Evolutionary conservation across 2,888 invertebrate genomes (phyloP).

Genomic region (Cephus spinipes): DNA sequence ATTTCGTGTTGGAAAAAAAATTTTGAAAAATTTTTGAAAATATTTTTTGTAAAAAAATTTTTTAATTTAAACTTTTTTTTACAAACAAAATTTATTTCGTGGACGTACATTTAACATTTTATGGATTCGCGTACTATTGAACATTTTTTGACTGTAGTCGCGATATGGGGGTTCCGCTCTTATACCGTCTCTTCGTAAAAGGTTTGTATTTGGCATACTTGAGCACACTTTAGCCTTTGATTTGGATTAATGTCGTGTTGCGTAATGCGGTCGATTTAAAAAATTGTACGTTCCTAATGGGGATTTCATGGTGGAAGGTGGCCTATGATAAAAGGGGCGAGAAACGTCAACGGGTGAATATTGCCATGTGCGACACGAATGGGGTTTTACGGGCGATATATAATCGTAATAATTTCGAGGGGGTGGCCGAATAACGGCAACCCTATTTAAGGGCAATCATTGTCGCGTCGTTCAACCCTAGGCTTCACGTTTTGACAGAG

Average conservation of each 20-base stretch:
- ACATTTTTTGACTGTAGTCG: too few species aligned
- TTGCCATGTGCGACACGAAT: constrained; percentile 47
- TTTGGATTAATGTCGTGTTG: too few species aligned
- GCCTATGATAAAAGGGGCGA: constrained; percentile 43
- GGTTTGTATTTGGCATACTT: too few species aligned
- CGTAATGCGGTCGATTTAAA: constrained; percentile 39
- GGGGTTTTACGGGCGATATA: constrained; percentile 53
- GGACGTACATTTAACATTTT: too few species aligned
- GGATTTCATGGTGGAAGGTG: constrained; percentile 54
- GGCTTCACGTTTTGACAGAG: neutral
- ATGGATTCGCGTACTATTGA: too few species aligned
- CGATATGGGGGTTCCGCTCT: too few species aligned
- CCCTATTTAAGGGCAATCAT: constrained; percentile 36
- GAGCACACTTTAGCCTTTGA: too few species aligned
- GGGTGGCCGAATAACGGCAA: constrained; percentile 22
- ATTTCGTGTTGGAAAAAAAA: neutral
- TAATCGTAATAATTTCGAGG: constrained; percentile 53
- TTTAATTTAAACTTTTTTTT: too few species aligned
- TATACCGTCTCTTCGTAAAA: too few species aligned
- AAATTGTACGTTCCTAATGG: constrained; percentile 54
- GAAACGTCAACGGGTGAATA: constrained; percentile 46
- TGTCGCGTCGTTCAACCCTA: neutral
- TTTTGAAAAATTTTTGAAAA: constrained; percentile 11
- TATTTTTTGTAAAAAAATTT: neutral
- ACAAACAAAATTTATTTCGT: too few species aligned